Conservation (phyloP, 2,797 vertebrate genomes). For the Molossus molossus region DNA sequence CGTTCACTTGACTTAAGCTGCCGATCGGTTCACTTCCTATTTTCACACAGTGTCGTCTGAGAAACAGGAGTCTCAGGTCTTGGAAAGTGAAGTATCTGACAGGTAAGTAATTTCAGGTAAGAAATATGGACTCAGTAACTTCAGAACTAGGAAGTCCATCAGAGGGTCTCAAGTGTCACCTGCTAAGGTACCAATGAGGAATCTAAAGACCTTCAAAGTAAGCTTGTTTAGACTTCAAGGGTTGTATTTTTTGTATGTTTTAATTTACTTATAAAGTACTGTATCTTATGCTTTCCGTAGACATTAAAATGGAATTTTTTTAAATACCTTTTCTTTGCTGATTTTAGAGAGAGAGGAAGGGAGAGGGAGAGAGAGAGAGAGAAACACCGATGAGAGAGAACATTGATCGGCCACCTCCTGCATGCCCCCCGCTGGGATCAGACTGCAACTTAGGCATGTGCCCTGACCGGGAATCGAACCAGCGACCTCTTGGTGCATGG, state of each 20-base stretch:
- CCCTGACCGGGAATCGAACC: too few species aligned
- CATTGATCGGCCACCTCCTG: too few species aligned
- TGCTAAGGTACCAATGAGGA: not conserved
- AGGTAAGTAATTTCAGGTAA: not conserved
- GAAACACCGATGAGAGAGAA: too few species aligned
- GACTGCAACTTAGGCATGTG: too few species aligned
- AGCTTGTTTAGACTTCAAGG: not conserved
- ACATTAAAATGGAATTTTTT: not conserved
- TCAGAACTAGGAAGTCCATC: not conserved
- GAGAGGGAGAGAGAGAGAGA: too few species aligned
- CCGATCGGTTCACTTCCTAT: not conserved
- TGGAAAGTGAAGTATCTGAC: not conserved
- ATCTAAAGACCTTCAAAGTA: not conserved
- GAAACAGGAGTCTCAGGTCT: not conserved
- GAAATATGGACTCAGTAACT: not conserved
- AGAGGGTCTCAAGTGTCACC: not conserved
- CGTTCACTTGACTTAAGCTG: not conserved
- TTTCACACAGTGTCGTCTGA: not conserved
- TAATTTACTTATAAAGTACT: not conserved
- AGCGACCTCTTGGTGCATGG: too few species aligned
- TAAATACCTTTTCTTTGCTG: not conserved
- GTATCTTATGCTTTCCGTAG: not conserved
- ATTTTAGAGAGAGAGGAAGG: too few species aligned
- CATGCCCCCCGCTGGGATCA: too few species aligned
- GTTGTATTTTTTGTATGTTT: not conserved